Percentiles rank a stretch among this genome's conserved stretches.
These are phyloP conservation scores for Drosophila sechellia DNA, from an alignment of 1,140 invertebrate genomes.

Conservation along the genomic window DNA sequence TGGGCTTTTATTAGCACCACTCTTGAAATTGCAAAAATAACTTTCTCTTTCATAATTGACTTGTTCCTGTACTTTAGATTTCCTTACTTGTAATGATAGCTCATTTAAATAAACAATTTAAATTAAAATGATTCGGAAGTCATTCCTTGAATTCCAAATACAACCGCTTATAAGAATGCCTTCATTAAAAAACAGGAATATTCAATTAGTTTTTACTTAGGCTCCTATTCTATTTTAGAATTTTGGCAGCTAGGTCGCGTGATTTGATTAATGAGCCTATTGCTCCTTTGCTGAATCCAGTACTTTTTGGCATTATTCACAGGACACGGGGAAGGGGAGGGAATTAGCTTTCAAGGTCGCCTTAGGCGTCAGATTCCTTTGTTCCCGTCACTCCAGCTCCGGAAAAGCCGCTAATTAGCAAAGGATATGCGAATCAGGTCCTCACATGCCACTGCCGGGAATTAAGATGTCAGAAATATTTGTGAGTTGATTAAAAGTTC, in stretches of 20 bases:
- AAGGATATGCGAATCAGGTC: conserved; percentile 50
- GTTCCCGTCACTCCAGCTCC: conserved; percentile 8
- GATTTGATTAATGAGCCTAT: conserved; percentile 41
- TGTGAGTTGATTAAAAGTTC: conserved; percentile 53
- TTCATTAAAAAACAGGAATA: conserved; percentile 18
- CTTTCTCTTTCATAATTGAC: not conserved
- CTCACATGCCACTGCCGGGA: conserved; percentile 25
- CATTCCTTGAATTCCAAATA: conserved; percentile 3
- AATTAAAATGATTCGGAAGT: not conserved
- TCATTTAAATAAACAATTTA: too few species aligned
- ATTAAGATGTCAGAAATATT: conserved; percentile 40
- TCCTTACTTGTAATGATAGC: too few species aligned
- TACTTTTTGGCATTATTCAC: conserved; percentile 3
- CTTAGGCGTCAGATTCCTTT: conserved; percentile 10
- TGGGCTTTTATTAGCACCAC: conserved; percentile 13
- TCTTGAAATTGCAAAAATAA: not conserved
- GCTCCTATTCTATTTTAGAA: conserved; percentile 13
- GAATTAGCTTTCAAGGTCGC: conserved; percentile 27
- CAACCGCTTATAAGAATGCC: not conserved
- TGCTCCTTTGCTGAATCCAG: conserved; percentile 12
- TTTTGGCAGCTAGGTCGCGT: conserved; percentile 4
- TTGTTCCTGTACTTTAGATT: too few species aligned
- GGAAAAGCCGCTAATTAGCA: conserved; percentile 37
- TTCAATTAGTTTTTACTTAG: conserved; percentile 13
- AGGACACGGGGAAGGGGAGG: not conserved